Conservation (phyloP, 2,888 invertebrate genomes). For the Sympetrum striolatum region DNA sequence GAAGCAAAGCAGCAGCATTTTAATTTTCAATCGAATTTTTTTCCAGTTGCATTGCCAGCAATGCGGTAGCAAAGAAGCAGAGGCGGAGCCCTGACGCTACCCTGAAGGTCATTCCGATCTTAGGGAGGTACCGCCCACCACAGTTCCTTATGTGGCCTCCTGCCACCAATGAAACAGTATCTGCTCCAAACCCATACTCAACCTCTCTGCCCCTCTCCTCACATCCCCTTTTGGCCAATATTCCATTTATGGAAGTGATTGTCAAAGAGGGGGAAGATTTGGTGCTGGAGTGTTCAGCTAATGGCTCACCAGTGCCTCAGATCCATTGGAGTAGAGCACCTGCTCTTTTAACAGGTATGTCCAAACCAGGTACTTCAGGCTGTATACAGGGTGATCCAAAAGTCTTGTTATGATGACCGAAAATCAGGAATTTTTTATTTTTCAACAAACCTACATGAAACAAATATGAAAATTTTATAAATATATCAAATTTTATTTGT, state of each 20-base stretch:
- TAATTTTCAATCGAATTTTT: background rate
- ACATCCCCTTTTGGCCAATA: constrained; percentile 53
- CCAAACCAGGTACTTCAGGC: background rate
- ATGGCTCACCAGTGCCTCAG: constrained; percentile 67
- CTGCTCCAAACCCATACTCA: constrained; percentile 18
- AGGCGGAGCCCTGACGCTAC: constrained; percentile 57
- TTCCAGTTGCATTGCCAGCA: constrained; percentile 56
- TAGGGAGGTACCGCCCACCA: constrained; percentile 50
- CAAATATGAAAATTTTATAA: too few species aligned
- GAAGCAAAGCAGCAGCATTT: background rate
- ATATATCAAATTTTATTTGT: too few species aligned
- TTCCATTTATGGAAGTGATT: constrained; percentile 55
- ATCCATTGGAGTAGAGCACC: constrained; percentile 60
- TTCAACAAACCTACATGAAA: too few species aligned
- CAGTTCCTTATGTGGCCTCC: constrained; percentile 51
- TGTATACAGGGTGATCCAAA: too few species aligned
- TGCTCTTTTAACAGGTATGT: constrained; percentile 44
- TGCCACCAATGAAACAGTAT: constrained; percentile 27
- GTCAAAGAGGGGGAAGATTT: constrained; percentile 61
- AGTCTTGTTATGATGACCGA: too few species aligned
- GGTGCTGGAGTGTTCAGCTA: constrained; percentile 67
- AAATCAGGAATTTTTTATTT: too few species aligned
- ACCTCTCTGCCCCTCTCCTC: constrained; percentile 26
- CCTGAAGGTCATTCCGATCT: constrained; percentile 49
- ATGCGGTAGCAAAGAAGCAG: constrained; percentile 58